Evolutionary conservation across 2,113 vertebrate species (phyloP).

Genomic region (Diphyllodes magnificus): DNA sequence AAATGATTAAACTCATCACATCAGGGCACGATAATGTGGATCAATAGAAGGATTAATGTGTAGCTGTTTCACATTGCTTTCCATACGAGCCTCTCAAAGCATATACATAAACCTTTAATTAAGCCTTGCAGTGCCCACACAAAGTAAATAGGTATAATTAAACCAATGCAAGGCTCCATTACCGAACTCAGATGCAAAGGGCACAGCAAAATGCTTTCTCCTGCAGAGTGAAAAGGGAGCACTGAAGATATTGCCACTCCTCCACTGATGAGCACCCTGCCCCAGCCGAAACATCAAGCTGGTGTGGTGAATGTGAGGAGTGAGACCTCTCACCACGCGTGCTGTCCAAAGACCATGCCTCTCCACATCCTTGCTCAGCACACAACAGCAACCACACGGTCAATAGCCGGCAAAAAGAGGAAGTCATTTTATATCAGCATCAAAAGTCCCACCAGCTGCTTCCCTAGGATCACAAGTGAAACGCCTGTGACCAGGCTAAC

Average conservation of each 20-base stretch:
- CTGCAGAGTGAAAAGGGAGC: accelerated
- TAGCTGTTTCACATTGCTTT: background rate
- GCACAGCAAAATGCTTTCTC: background rate
- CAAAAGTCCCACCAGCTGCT: background rate
- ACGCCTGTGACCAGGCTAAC: background rate
- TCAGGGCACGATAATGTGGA: background rate
- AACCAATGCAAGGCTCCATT: background rate
- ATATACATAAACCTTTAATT: background rate
- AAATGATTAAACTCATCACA: background rate
- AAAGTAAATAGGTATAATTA: background rate
- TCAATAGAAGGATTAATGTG: background rate
- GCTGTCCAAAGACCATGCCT: background rate
- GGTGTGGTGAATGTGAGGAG: accelerated
- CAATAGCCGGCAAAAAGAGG: accelerated
- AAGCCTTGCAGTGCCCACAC: background rate
- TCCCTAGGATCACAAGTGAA: background rate
- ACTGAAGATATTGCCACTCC: background rate
- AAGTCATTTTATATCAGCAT: background rate
- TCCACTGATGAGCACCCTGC: accelerated
- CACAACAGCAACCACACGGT: background rate
- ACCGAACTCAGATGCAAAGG: background rate
- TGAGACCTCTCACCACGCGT: background rate
- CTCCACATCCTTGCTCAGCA: too few relatives aligned
- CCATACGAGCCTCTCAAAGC: background rate
- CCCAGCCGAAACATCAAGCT: background rate